phyloP scores from a whole-genome alignment of 2,113 vertebrate genomes.

The Odontesthes bonariensis region DNA sequence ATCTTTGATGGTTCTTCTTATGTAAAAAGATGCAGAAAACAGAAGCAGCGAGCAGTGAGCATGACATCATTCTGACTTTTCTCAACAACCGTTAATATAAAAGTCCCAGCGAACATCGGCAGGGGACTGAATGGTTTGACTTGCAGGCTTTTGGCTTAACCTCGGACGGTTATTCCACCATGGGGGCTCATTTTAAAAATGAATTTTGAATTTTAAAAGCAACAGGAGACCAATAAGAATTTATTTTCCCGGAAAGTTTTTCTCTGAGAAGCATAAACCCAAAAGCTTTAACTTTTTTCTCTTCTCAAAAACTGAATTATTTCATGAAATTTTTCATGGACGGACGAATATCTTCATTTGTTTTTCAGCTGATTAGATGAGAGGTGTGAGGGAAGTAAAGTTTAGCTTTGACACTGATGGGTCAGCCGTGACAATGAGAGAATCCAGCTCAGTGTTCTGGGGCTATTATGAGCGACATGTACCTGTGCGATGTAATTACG shows the following conservation, averaged over 20 bases:
- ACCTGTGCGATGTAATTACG: constrained; percentile 23
- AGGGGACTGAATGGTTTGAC: not conserved
- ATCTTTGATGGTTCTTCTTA: constrained; percentile 37
- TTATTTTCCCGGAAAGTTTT: not conserved
- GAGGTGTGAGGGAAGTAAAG: constrained; percentile 9
- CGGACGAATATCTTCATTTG: not conserved
- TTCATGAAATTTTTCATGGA: not conserved
- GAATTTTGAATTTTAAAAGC: not conserved
- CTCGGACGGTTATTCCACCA: not conserved
- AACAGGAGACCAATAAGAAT: not conserved
- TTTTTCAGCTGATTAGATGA: constrained; percentile 9
- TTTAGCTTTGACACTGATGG: constrained; percentile 24
- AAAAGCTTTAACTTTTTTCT: not conserved
- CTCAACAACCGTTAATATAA: not conserved
- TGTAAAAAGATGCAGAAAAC: constrained; percentile 42
- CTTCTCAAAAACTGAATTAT: not conserved
- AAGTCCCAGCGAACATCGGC: not conserved
- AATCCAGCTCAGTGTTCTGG: constrained; percentile 34
- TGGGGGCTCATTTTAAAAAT: not conserved
- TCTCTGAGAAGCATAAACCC: not conserved
- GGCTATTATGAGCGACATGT: too few relatives aligned
- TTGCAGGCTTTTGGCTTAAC: not conserved
- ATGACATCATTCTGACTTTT: constrained; percentile 17
- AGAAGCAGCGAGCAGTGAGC: constrained; percentile 29
- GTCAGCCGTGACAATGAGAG: not conserved